Evolutionary conservation across 2,797 vertebrate genomes (phyloP).

Genomic region (Sphaeramia orbicularis): DNA sequence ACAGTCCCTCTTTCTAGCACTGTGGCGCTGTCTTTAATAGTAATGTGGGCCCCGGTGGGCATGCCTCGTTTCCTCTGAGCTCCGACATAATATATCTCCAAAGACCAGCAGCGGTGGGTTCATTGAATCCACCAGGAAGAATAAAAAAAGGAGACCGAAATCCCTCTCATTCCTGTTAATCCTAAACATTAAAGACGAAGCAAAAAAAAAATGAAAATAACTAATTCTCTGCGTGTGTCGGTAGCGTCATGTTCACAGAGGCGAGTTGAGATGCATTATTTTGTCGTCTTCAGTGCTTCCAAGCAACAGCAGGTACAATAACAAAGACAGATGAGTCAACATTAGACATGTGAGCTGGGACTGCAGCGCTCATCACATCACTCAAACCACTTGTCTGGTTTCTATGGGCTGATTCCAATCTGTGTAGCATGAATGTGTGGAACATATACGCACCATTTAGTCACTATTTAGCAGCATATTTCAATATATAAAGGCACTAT

Average conservation of each 20-base stretch:
- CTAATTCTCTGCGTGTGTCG: no score
- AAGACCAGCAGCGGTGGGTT: conserved; percentile 44
- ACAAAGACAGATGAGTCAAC: no score
- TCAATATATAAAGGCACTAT: no score
- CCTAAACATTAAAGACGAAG: conserved; percentile 44
- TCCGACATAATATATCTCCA: conserved; percentile 57
- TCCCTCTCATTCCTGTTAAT: conserved; percentile 50
- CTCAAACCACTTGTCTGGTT: conserved; percentile 34
- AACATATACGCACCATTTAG: conserved; percentile 1
- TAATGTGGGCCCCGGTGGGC: conserved; percentile 61
- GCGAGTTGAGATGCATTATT: no score
- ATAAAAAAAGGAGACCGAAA: conserved; percentile 42
- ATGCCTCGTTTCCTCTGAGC: conserved; percentile 42
- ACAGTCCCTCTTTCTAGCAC: conserved; percentile 46
- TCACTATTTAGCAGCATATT: no score
- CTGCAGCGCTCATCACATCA: no score
- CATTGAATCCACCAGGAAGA: conserved; percentile 37
- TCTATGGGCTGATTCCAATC: conserved; percentile 56
- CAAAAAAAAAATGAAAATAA: no score
- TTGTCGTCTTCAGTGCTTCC: no score
- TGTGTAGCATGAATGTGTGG: conserved; percentile 21
- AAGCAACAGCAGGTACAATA: conserved; percentile 49
- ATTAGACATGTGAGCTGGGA: no score
- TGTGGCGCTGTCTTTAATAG: conserved; percentile 66
- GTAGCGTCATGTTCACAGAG: no score